These are phyloP conservation scores for Onychomys torridus DNA, from an alignment of 2,797 vertebrate genomes.

Conservation along the genomic window DNA sequence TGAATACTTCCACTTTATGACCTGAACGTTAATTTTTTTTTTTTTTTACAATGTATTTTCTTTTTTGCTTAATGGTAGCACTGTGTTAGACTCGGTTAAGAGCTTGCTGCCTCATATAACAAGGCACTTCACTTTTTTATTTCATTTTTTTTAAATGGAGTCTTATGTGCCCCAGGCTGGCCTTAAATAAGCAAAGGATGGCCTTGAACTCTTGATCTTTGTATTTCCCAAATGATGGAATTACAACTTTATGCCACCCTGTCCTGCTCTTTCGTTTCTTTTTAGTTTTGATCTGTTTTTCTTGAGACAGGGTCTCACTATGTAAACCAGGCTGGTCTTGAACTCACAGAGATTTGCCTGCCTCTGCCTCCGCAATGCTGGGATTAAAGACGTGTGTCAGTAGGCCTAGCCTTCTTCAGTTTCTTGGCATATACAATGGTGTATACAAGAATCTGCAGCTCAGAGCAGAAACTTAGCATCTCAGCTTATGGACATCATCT, in stretches of 20 bases:
- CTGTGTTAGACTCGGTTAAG: not conserved
- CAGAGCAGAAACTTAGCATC: constrained; percentile 23
- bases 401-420: not conserved
- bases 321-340: not conserved
- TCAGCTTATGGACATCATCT: not conserved
- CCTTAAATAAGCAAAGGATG: not conserved
- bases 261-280: not conserved
- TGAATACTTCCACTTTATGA: constrained; percentile 13
- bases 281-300: not conserved
- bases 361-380: not conserved
- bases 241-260: not conserved
- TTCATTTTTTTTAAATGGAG: not conserved
- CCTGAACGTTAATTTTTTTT: not conserved
- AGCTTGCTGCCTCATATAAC: constrained; percentile 3
- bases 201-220: not conserved
- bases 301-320: not conserved
- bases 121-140: not conserved
- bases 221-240: not conserved
- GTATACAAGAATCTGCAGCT: not conserved
- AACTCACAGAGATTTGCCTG: not conserved
- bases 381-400: not conserved
- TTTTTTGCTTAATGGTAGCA: not conserved
- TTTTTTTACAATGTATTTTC: not conserved
- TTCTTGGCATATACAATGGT: not conserved
- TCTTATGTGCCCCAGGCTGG: not conserved